Evolutionary conservation across 2,797 vertebrate species (phyloP).

Genomic region (Pelochelys cantorii): DNA sequence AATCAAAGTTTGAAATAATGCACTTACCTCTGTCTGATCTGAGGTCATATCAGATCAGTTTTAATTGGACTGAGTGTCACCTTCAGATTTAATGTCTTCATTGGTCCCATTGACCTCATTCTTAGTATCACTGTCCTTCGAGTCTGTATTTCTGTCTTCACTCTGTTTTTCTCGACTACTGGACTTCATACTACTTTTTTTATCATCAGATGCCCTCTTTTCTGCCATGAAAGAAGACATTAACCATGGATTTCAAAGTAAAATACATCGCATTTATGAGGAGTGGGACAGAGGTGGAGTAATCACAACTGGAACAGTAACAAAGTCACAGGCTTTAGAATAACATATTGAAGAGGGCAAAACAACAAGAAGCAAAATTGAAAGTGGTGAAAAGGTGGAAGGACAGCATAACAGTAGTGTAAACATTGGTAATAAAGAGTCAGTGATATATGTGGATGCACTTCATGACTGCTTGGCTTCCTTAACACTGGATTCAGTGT

Average conservation of each 20-base stretch:
- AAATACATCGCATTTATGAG: slow-evolving; percentile 72
- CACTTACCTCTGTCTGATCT: slow-evolving; percentile 98
- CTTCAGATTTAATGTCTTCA: slow-evolving; percentile 99
- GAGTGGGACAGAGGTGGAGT: slow-evolving; percentile 50
- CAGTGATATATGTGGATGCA: slow-evolving; percentile 2
- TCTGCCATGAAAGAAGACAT: slow-evolving; percentile 87
- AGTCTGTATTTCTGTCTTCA: slow-evolving; percentile 90
- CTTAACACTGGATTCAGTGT: not conserved
- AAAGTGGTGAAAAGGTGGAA: slow-evolving; percentile 12
- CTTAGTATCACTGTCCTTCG: slow-evolving; percentile 92
- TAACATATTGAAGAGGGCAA: slow-evolving; percentile 49
- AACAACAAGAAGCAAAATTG: slow-evolving; percentile 24
- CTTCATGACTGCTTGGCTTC: slow-evolving; percentile 24
- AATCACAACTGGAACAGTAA: slow-evolving; percentile 20
- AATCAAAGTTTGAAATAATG: slow-evolving; percentile 87
- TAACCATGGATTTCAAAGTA: slow-evolving; percentile 82
- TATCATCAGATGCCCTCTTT: slow-evolving; percentile 94
- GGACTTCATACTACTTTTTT: slow-evolving; percentile 92
- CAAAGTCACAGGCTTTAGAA: slow-evolving; percentile 28
- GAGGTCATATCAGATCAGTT: slow-evolving; percentile 99
- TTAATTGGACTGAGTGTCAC: slow-evolving; percentile 99
- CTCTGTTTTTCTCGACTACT: slow-evolving; percentile 89
- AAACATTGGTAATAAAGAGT: not conserved
- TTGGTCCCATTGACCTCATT: slow-evolving; percentile 96
- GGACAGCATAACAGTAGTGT: slow-evolving; percentile 14